Base-by-base conservation (phyloP, 2,113 vertebrate genomes). In the Pterocles gutturalis region DNA sequence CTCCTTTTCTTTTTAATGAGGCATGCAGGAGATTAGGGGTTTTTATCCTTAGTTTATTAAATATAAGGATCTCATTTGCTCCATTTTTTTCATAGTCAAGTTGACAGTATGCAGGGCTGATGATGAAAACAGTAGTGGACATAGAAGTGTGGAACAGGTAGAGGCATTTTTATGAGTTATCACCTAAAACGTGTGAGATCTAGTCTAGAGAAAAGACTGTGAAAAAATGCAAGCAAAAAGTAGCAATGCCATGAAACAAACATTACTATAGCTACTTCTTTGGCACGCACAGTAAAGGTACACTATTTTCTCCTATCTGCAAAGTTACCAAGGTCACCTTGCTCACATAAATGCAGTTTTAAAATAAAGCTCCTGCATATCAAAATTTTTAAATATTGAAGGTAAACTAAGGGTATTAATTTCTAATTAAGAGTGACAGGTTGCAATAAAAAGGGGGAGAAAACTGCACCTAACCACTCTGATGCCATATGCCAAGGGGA, bases 231-330 rank as follows among this genome's bases (percentile, higher is more conserved):
- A 92, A 70, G 5, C 1, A 76, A 49, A 83, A 80, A 49, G 4
- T 19, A 41, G 1, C 4, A 36, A 7, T 70, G 6, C 6, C 46
- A 13, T 69, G 31, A 77, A 96, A 54, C 3, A 13, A 69, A 16
- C 16, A 29, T 26, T 71, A 43, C 7, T n/a, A 34, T 16, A 51
- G 19, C 2, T 75, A n/a, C 31, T 89, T n/a, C 26, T 81, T 60
- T 67, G 38, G 4, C 34, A 71, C 10, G 8, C 10, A 7, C 18
- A 61, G 10, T 19, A 64, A 90, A 58, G 2, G 5, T 38, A n/a
- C 4, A 4, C 7, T 28, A 0, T 0, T 26, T 67, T 61, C 29
- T 57, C 51, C 28, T 31, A 2, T 48, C 67, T 89, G 14, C 1
- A 2, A 89, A 3, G 8, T 80, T 61, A 28, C 18, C 8, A 71